phyloP scores from a whole-genome alignment of 2,113 vertebrate species.

The Acanthochromis polyacanthus region DNA sequence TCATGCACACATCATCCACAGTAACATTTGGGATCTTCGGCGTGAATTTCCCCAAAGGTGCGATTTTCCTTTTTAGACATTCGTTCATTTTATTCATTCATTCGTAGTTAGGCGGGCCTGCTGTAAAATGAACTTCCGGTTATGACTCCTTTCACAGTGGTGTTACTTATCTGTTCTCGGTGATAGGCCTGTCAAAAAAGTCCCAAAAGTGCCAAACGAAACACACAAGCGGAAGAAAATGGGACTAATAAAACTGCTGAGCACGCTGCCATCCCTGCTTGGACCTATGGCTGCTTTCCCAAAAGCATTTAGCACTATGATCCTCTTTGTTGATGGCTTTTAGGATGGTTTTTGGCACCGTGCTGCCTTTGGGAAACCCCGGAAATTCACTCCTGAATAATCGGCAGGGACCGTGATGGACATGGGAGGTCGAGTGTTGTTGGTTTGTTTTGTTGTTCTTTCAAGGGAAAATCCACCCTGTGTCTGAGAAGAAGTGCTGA shows the following conservation, averaged over 20 bases:
- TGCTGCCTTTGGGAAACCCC: slow-evolving; percentile 57
- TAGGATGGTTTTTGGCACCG: slow-evolving; percentile 73
- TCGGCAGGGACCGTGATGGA: slow-evolving; percentile 42
- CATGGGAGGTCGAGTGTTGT: slow-evolving; percentile 49
- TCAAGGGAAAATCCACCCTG: slow-evolving; percentile 44
- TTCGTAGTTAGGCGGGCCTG: slow-evolving; percentile 59
- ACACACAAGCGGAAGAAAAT: slow-evolving; percentile 46
- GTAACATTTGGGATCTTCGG: slow-evolving; percentile 60
- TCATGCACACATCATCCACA: slow-evolving; percentile 69
- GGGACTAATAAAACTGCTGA: slow-evolving; percentile 27
- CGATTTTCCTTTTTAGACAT: slow-evolving; percentile 62
- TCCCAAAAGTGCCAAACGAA: slow-evolving; percentile 62
- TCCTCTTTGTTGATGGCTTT: slow-evolving; percentile 64
- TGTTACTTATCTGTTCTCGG: slow-evolving; percentile 50
- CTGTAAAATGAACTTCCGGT: slow-evolving; percentile 25
- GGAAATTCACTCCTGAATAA: slow-evolving; percentile 17
- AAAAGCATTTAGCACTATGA: slow-evolving; percentile 55
- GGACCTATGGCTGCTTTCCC: slow-evolving; percentile 70
- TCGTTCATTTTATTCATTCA: slow-evolving; percentile 75
- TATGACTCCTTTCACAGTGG: slow-evolving; percentile 67
- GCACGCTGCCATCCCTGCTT: slow-evolving; percentile 37
- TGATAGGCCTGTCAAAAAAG: slow-evolving; percentile 41
- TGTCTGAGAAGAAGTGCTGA: slow-evolving; percentile 32
- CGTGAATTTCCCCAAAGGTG: slow-evolving; percentile 64
- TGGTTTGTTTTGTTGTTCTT: slow-evolving; percentile 1